Conservation (phyloP, 2,888 invertebrate species). For the Synergus umbraculus region DNA sequence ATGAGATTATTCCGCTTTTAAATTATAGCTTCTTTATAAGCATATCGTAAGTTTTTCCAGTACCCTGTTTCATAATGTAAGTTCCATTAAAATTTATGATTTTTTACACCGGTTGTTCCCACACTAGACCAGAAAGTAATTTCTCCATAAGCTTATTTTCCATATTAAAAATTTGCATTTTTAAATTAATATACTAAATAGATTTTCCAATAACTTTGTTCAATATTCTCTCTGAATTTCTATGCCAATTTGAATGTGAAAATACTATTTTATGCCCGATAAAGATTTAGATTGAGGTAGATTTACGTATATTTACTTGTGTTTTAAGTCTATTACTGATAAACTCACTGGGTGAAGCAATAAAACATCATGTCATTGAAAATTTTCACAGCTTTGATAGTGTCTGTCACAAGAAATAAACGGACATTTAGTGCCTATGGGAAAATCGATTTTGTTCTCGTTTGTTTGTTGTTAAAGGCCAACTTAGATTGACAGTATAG, state of each 20-base stretch:
- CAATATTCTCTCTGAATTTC: neutral
- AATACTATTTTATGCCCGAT: neutral
- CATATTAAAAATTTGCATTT: neutral
- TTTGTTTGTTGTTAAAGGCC: neutral
- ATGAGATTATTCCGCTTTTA: neutral
- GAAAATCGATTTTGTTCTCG: neutral
- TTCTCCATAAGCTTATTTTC: neutral
- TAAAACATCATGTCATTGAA: neutral
- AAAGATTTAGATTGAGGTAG: neutral
- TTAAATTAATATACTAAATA: neutral
- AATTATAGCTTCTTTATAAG: neutral
- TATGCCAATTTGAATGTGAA: neutral
- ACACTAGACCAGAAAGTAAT: neutral
- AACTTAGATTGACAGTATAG: neutral
- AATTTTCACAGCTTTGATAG: neutral
- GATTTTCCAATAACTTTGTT: no score
- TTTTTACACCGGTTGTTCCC: neutral
- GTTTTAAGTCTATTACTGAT: neutral
- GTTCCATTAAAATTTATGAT: constrained; percentile 4
- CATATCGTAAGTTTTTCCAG: neutral
- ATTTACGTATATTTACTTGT: no score
- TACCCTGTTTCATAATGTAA: constrained; percentile 6
- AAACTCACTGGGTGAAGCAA: neutral
- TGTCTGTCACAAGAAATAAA: neutral
- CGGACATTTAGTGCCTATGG: neutral